These are phyloP conservation scores for Bathynomus jamesi DNA, from an alignment of 1,140 invertebrate species.

Conservation along the genomic window DNA sequence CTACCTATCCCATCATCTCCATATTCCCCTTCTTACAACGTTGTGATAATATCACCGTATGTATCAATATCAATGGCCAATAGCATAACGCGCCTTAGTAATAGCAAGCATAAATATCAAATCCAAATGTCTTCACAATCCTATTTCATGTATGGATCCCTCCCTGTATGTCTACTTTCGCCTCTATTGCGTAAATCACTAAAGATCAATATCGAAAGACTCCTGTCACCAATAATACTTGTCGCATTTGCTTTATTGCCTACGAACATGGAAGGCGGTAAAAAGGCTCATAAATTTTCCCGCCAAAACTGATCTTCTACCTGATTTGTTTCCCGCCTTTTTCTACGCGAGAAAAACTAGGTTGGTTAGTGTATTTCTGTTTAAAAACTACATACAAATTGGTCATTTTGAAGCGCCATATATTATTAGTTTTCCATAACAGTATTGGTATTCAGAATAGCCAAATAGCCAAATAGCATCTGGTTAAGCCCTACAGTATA, in stretches of 20 bases:
- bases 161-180: conserved; percentile 7
- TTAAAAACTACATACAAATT: background rate
- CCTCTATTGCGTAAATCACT: conserved; percentile 22
- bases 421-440: background rate
- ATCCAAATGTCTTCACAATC: conserved; percentile 12
- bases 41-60: no score
- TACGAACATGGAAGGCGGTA: conserved; percentile 29
- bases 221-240: conserved; percentile 25
- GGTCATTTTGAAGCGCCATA: background rate
- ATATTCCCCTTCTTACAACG: no score
- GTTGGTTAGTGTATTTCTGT: background rate
- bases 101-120: conserved; percentile 25
- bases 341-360: conserved; percentile 5
- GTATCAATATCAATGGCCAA: no score
- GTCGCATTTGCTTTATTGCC: conserved; percentile 31
- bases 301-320: conserved; percentile 31
- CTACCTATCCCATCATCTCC: no score
- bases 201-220: conserved; percentile 23
- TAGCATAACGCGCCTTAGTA: conserved; percentile 25
- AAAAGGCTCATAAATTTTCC: conserved; percentile 28
- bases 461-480: no score
- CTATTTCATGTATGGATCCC: conserved; percentile 11
- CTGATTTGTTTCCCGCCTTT: conserved; percentile 29
- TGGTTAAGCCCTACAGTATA: no score
- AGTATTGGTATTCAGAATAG: no score